Evolutionary conservation across 2,888 invertebrate genomes (phyloP), one percentile per base, ranked within the genome.

Genomic region (Hirtodrosophila cameraria): DNA sequence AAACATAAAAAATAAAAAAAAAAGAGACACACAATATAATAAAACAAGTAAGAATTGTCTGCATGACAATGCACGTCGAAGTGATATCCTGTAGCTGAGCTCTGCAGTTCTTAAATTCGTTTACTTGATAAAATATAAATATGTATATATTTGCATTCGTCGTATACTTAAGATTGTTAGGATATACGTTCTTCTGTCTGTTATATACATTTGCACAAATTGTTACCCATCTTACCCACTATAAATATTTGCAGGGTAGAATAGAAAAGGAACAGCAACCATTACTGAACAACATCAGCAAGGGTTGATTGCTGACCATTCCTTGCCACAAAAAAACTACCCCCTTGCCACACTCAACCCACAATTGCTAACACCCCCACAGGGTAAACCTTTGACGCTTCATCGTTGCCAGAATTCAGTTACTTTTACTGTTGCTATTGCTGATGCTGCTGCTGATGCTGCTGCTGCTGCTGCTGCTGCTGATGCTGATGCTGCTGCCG

Each of bases 341-440:
- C 41, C 28, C 50, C 33, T 28, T 25, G 28, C 41, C 13, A 11
- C 12, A 36, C 20, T n/a, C 7, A 20, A 35, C 25, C n/a, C n/a
- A n/a, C n/a, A n/a, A n/a, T n/a, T n/a, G n/a, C n/a, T n/a, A n/a
- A n/a, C n/a, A n/a, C n/a, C n/a, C 58, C 38, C 50, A 18, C 39
- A 28, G 48, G 45, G 30, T 43, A 54, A 66, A 46, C 69, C 77
- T 75, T 77, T 75, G 76, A 74, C 63, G 63, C 63, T 59, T 52
- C 62, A 69, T 61, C 72, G 63, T 73, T 82, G 61, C 61, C 64
- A 60, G 73, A 80, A 81, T 84, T 78, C 70, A 69, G 74, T 74
- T 73, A 74, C 69, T 58, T 67, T 76, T 67, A 61, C 71, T 49
- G 41, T 18, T 18, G 31, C 13, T 6, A 39, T 33, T 50, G 9